A percentile compares a stretch with the other conserved stretches of the same genome.
Conservation (phyloP, 2,888 invertebrate genomes). For the Fabriciana adippe region DNA sequence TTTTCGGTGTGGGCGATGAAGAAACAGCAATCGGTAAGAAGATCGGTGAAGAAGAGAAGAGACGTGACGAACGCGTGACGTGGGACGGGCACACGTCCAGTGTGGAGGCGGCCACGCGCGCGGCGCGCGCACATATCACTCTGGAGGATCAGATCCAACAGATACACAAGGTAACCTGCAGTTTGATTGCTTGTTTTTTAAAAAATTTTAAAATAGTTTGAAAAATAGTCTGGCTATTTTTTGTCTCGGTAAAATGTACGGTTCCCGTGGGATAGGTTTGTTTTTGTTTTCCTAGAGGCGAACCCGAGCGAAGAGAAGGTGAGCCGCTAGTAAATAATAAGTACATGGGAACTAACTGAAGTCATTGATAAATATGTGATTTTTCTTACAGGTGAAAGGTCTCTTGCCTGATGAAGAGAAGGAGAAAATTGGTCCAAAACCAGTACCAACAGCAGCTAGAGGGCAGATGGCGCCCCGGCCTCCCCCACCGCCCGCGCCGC, state of each 20-base stretch:
- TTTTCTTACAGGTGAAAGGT: slow-evolving; percentile 85
- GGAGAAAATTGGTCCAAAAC: slow-evolving; percentile 97
- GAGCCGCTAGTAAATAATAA: too few species aligned
- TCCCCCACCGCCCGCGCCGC: slow-evolving; percentile 44
- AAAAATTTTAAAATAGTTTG: too few species aligned
- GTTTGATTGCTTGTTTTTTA: too few species aligned
- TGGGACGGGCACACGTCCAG: slow-evolving; percentile 99
- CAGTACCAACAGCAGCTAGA: slow-evolving; percentile 72
- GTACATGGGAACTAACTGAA: not conserved
- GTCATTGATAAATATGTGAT: not conserved
- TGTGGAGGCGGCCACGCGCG: slow-evolving; percentile 96
- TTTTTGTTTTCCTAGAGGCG: too few species aligned
- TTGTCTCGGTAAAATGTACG: too few species aligned
- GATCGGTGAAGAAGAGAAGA: slow-evolving; percentile 94
- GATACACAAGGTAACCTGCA: slow-evolving; percentile 90
- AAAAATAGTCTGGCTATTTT: too few species aligned
- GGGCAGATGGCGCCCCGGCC: slow-evolving; percentile 44
- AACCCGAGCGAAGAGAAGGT: too few species aligned
- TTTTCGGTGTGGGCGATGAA: slow-evolving; percentile 99
- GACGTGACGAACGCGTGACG: slow-evolving; percentile 95
- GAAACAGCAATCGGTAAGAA: slow-evolving; percentile 99
- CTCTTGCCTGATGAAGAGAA: slow-evolving; percentile 97
- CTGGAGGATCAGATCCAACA: slow-evolving; percentile 98
- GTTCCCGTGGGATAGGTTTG: too few species aligned
- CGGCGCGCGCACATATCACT: slow-evolving; percentile 96